These are phyloP conservation scores for Masticophis lateralis DNA, from an alignment of 2,797 vertebrate genomes.

Conservation along the genomic window DNA sequence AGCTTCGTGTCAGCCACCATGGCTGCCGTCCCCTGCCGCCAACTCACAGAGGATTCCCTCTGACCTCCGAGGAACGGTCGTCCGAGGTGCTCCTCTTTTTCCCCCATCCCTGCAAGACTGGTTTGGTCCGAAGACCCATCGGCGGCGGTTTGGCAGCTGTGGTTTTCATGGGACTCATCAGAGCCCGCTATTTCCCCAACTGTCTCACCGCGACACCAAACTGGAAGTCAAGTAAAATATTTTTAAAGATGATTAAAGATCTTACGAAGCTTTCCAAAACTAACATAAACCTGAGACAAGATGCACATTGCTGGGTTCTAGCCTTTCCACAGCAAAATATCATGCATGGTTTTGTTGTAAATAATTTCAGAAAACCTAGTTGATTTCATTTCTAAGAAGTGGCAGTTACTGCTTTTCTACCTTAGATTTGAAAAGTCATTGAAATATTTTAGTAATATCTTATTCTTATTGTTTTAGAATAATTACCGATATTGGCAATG, in stretches of 20 bases:
- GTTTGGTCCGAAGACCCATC: no score
- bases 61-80: no score
- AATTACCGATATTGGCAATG: slow-evolving; percentile 42
- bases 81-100: no score
- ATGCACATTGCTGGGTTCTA: neutral
- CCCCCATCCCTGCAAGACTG: no score
- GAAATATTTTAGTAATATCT: slow-evolving; percentile 48
- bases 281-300: slow-evolving; percentile 37
- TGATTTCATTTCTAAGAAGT: slow-evolving; percentile 66
- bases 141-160: no score
- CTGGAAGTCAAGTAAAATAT: neutral
- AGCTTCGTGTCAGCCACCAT: no score
- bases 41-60: no score
- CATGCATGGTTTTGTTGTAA: neutral
- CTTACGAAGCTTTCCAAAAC: slow-evolving; percentile 52
- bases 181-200: no score
- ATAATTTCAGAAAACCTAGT: slow-evolving; percentile 56
- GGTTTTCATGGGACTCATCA: no score
- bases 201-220: no score
- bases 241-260: slow-evolving; percentile 27
- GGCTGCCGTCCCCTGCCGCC: no score
- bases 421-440: slow-evolving; percentile 48
- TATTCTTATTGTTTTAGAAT: slow-evolving; percentile 32
- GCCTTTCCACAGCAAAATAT: slow-evolving; percentile 25
- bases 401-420: slow-evolving; percentile 46